These are phyloP conservation scores for Stylophora pistillata DNA, from an alignment of 64 coral and sea anemone genomes.

Conservation along the genomic window DNA sequence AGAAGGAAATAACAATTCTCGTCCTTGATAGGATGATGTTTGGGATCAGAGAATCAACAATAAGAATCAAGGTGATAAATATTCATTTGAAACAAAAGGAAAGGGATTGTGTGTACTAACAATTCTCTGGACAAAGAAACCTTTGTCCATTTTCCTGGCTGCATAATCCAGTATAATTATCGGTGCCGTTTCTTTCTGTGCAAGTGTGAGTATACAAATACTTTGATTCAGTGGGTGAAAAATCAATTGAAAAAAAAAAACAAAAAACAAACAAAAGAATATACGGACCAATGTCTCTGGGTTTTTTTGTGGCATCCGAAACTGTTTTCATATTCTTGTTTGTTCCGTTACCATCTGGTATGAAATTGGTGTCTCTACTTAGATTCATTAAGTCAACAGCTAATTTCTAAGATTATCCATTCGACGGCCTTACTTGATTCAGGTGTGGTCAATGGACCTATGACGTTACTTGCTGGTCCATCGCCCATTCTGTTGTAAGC, in stretches of 20 bases:
- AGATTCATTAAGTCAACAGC: not conserved
- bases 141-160: not conserved
- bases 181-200: constrained; percentile 17
- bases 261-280: not conserved
- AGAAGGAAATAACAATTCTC: too few species aligned
- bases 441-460: constrained; percentile 84
- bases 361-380: not conserved
- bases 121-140: not conserved
- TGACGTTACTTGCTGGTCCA: constrained; percentile 71
- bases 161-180: constrained; percentile 14
- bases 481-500: constrained; percentile 92
- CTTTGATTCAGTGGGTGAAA: not conserved
- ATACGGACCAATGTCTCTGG: not conserved
- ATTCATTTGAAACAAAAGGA: not conserved
- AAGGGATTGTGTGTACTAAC: not conserved
- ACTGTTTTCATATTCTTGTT: too few species aligned
- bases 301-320: too few species aligned
- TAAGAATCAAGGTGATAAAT: too few species aligned
- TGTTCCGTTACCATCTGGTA: not conserved
- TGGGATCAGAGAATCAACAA: too few species aligned
- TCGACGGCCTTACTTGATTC: constrained; percentile 66
- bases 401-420: not conserved
- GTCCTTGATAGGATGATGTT: too few species aligned
- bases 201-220: not conserved
- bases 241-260: not conserved